These are phyloP conservation scores for Leptopilina boulardi DNA, from an alignment of 1,140 invertebrate genomes.

Conservation along the genomic window DNA sequence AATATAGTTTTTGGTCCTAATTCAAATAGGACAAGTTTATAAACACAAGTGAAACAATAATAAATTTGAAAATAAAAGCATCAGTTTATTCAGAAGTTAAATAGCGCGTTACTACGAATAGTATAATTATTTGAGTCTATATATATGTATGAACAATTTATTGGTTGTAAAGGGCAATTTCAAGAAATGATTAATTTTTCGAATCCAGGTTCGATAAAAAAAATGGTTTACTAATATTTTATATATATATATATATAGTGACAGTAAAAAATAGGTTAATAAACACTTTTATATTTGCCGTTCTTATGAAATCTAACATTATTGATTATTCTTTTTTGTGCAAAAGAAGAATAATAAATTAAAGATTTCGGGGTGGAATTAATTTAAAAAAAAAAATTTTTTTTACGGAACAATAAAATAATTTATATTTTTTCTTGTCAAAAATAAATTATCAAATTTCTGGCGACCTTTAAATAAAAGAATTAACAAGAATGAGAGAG, in stretches of 20 bases:
- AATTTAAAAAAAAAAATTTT: too few relatives aligned
- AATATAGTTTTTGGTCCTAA: neutral
- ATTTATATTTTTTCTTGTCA: neutral
- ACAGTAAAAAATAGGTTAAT: too few relatives aligned
- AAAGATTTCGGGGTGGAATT: too few relatives aligned
- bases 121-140: neutral
- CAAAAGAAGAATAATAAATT: too few relatives aligned
- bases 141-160: neutral
- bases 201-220: too few relatives aligned
- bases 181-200: neutral
- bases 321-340: too few relatives aligned
- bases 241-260: too few relatives aligned
- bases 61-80: neutral
- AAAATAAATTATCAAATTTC: neutral
- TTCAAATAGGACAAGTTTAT: neutral
- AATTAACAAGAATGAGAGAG: neutral
- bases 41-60: neutral
- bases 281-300: too few relatives aligned
- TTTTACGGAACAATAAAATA: too few relatives aligned
- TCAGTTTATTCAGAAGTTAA: constrained; percentile 16
- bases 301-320: too few relatives aligned
- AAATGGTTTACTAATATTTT: too few relatives aligned
- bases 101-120: neutral
- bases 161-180: neutral
- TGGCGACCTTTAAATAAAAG: neutral